Evolutionary conservation across 2,888 invertebrate genomes (phyloP).

Genomic region (Lamellibrachia satsuma): DNA sequence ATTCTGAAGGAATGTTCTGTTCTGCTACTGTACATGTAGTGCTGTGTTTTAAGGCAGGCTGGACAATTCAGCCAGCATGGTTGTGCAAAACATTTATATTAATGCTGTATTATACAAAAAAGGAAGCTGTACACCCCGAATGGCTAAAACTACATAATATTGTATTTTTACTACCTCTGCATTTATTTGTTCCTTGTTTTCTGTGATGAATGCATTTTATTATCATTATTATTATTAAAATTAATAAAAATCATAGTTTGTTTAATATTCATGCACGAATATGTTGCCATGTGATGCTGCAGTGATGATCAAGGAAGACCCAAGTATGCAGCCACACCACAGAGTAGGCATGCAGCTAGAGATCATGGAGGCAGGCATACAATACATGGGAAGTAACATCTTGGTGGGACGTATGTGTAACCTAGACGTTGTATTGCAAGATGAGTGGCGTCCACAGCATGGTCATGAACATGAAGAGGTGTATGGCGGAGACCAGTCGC

Average conservation of each 20-base stretch:
- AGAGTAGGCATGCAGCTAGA: conserved; percentile 80
- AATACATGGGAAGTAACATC: conserved; percentile 98
- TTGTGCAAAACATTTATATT: too few species aligned
- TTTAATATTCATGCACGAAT: background rate
- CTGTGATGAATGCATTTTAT: background rate
- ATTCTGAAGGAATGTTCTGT: too few species aligned
- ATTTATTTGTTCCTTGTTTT: too few species aligned
- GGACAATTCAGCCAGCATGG: too few species aligned
- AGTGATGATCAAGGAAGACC: background rate
- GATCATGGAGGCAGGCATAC: conserved; percentile 88
- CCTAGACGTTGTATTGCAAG: conserved; percentile 78
- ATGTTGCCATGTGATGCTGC: background rate
- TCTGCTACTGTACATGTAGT: too few species aligned
- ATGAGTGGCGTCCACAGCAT: conserved; percentile 80
- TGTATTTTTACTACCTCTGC: too few species aligned
- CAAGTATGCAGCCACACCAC: conserved; percentile 80
- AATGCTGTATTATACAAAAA: too few species aligned
- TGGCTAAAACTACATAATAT: too few species aligned
- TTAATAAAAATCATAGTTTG: background rate
- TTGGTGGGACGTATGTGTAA: conserved; percentile 88
- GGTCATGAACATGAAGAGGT: background rate
- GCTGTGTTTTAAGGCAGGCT: too few species aligned
- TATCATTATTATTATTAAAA: background rate
- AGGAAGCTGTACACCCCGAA: too few species aligned
- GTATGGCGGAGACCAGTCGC: background rate